Base-by-base conservation (phyloP, 2,113 vertebrate species). In the Tachycineta bicolor region DNA sequence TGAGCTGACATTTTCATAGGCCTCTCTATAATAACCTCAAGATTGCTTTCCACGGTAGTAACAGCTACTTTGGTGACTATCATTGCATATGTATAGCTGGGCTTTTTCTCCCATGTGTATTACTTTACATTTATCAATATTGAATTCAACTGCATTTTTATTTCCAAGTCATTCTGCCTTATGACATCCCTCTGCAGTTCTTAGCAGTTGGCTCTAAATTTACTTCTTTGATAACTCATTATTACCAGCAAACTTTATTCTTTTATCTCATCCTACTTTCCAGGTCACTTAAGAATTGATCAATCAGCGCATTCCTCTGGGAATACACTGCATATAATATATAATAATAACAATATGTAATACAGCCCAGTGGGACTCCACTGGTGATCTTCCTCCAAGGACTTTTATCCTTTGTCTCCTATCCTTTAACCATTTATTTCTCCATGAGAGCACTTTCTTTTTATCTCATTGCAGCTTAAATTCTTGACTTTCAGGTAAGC, bases 61-160 rank as follows among this genome's bases (percentile, higher is more conserved):
- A 47, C 76, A 90, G 76, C 76, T 83, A 77, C 84, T 94, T 88
- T 89, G 59, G 63, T 58, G 33, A 56, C 34, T 60, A 44, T 89
- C 39, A 47, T 17, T 83, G 55, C 71, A 47, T 93, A 67, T 55
- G 14, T 46, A 86, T 53, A 86, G 58, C 46, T 90, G 59, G 43
- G 14, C 52, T 80, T 92, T 75, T 94, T 69, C 43, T 93, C 63
- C 46, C 34, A 11, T 50, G 55, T 83, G 64, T 73, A 92, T 95
- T 94, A 62, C 82, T 83, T 95, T 64, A 49, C 70, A 74, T 94
- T 95, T 94, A 81, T 94, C 93, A 90, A 87, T 94, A 93, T 59
- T 94, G 94, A 90, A 91, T 81, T 81, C 64, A 65, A 47, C 47
- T 89, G 64, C 80, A 28, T 89, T 94, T 96, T 81, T 92, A 87